Conservation (phyloP, 1,140 invertebrate species). For the Camponotus floridanus region DNA sequence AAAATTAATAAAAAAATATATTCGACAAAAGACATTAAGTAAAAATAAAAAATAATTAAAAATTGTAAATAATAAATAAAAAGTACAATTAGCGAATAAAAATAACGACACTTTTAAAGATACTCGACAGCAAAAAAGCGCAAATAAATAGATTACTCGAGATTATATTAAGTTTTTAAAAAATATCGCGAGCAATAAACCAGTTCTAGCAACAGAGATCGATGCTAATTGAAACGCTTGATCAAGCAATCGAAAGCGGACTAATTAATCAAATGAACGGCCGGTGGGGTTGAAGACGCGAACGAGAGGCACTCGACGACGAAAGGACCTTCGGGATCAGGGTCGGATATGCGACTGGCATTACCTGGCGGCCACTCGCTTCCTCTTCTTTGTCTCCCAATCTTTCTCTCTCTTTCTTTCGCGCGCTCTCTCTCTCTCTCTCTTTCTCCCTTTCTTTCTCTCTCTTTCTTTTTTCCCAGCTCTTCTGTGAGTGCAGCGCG, state of each 20-base stretch:
- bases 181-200: neutral
- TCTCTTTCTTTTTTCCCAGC: neutral
- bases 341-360: constrained; percentile 25
- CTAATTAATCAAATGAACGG: constrained; percentile 37
- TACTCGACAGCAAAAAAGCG: neutral
- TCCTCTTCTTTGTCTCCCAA: constrained; percentile 5
- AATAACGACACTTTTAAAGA: neutral
- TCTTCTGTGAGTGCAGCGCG: too few species aligned
- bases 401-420: neutral
- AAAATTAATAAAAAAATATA: neutral
- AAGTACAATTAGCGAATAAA: neutral
- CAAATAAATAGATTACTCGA: neutral
- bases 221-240: constrained; percentile 1
- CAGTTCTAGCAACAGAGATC: neutral
- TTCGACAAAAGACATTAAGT: neutral
- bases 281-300: neutral
- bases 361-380: constrained; percentile 26
- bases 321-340: constrained; percentile 33
- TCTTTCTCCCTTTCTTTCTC: neutral
- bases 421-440: neutral
- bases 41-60: neutral
- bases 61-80: neutral
- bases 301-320: neutral
- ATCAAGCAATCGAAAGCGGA: neutral
- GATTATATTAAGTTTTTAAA: neutral